Evolutionary conservation across 2,797 vertebrate species (phyloP).

Genomic region (Pseudomugil tenellus): DNA sequence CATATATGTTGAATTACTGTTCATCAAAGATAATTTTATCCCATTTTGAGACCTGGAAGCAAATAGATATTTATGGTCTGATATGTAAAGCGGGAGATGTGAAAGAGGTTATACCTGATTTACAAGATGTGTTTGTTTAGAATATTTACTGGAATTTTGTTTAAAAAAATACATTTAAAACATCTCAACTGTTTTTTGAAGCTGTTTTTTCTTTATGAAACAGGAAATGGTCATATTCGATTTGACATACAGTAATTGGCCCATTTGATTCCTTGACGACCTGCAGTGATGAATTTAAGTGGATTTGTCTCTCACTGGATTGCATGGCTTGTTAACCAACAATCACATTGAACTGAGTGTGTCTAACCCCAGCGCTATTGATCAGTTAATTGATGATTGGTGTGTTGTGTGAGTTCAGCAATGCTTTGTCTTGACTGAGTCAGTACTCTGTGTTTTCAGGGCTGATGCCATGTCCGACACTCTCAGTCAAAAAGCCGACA

Average conservation of each 20-base stretch:
- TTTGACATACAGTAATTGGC: conserved; percentile 1
- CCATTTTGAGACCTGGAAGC: not conserved
- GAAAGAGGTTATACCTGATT: not conserved
- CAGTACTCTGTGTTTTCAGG: conserved; percentile 72
- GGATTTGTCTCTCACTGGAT: conserved; percentile 34
- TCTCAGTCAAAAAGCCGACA: conserved; percentile 94
- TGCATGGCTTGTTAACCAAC: conserved; percentile 43
- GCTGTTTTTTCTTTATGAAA: not conserved
- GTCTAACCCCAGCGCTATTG: conserved; percentile 44
- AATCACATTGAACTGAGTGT: conserved; percentile 21
- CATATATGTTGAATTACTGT: not conserved
- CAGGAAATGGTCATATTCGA: no score
- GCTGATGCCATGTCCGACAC: conserved; percentile 92
- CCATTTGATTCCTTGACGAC: not conserved
- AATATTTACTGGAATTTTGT: no score
- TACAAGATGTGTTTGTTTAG: not conserved
- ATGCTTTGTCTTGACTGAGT: conserved; percentile 30
- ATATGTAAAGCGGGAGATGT: not conserved
- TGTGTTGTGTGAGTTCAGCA: conserved; percentile 30
- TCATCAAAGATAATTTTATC: not conserved
- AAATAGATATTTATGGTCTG: not conserved
- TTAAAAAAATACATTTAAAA: not conserved
- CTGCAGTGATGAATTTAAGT: conserved; percentile 26
- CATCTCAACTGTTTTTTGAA: not conserved
- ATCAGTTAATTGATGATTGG: conserved; percentile 50